Evolutionary conservation across 2,113 vertebrate species (phyloP), one percentile per base, ranked within the genome.

Genomic region (Mohoua ochrocephala): DNA sequence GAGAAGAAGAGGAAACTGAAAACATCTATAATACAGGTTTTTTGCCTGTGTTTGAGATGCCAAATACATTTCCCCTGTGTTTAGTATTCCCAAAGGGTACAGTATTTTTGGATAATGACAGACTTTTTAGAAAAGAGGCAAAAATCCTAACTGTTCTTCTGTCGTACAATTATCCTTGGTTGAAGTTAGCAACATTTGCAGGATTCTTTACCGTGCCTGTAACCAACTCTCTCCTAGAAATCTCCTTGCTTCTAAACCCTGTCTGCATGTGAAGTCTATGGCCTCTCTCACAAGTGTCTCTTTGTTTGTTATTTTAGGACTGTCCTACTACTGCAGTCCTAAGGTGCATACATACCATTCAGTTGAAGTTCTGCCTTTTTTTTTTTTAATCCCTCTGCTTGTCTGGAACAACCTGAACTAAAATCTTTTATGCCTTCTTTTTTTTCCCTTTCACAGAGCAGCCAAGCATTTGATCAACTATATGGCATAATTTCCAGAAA

Each of bases 331-430:
- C 60, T 17, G 52, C 10, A 11, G 5, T 28, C 31, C 37, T 44
- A 42, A 91, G 35, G 30, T 76, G 33, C 67, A 44, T 26, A 10
- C 47, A 35, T 27, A 56, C 14, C 31, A 80, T 24, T 3, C 45
- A 63, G 59, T 70, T 0, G 1, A 76, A 88, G 4, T 45, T 70
- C 16, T 65, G 14, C 3, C 8, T 33, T 33, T 53, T 76, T 49
- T 56, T 44, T 21, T 91, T 60, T 52, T 3, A 8, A 39, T 54
- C 4, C 1, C 2, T 5, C 6, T 0, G 0, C 47, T 75, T 83
- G 15, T 59, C 50, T 82, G 37, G 42, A 60, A 37, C n/a, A 91
- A 64, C 22, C 15, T 57, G 41, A 80, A 53, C 15, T 61, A 45
- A 80, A 73, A 42, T 44, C 4, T 33, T 47, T 26, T 27, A 5